Conservation (phyloP, 2,888 invertebrate genomes). For the Glomeris marginata region DNA sequence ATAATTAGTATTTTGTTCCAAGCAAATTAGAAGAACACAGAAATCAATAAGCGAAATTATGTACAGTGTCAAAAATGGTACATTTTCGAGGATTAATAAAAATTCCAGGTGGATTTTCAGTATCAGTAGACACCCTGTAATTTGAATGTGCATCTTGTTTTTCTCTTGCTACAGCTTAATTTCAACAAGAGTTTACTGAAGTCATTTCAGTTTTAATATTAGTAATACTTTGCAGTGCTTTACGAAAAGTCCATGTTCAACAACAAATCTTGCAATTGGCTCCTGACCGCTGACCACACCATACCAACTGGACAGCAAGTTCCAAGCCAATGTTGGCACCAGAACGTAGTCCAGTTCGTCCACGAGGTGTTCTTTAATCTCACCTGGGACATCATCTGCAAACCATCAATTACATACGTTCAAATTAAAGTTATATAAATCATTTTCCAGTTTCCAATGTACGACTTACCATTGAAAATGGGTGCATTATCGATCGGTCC, state of each 20-base stretch:
- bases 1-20: not conserved
- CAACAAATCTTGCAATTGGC: slow-evolving; percentile 31
- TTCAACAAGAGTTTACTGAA: too few relatives aligned
- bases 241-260: slow-evolving; percentile 32
- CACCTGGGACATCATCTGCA: slow-evolving; percentile 19
- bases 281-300: slow-evolving; percentile 26
- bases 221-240: slow-evolving; percentile 29
- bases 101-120: too few relatives aligned
- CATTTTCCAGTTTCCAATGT: not conserved
- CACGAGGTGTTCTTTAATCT: slow-evolving; percentile 31
- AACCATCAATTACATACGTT: slow-evolving; percentile 7
- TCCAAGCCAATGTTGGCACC: slow-evolving; percentile 34
- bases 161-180: too few relatives aligned
- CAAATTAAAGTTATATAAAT: not conserved
- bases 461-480: slow-evolving; percentile 27
- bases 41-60: too few relatives aligned
- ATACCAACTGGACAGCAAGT: slow-evolving; percentile 30
- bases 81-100: too few relatives aligned
- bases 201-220: too few relatives aligned
- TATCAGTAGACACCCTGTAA: too few relatives aligned
- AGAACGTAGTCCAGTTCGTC: slow-evolving; percentile 35
- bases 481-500: slow-evolving; percentile 33
- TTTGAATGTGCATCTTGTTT: not conserved
- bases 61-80: too few relatives aligned
- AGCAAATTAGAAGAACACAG: too few relatives aligned